phyloP scores from a whole-genome alignment of 2,888 invertebrate species.

The Pantelozetes paolii region DNA sequence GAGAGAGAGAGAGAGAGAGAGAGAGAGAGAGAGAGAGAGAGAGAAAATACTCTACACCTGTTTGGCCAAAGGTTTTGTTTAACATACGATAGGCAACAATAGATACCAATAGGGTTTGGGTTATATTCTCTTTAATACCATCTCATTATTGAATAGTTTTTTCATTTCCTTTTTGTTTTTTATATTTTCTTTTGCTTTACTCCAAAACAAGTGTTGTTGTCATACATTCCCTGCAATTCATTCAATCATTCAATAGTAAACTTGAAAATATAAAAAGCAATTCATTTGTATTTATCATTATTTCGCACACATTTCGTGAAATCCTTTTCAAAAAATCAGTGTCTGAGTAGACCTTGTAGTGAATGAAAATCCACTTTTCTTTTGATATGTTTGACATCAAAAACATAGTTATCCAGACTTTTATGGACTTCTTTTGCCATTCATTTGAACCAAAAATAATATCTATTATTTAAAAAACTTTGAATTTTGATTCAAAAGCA shows the following conservation, averaged over 20 bases:
- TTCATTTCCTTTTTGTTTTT: not conserved
- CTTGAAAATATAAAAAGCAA: not conserved
- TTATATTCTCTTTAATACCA: not conserved
- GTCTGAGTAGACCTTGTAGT: not conserved
- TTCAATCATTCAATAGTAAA: not conserved
- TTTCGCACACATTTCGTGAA: not conserved
- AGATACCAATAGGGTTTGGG: conserved; percentile 1
- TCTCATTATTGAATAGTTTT: not conserved
- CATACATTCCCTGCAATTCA: not conserved
- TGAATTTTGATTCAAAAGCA: not conserved
- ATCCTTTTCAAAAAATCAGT: not conserved
- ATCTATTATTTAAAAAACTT: not conserved
- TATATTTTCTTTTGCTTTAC: not conserved
- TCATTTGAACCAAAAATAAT: not conserved
- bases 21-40: too few relatives aligned
- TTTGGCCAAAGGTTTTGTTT: conserved; percentile 1
- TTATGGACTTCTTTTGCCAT: not conserved
- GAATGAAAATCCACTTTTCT: not conserved
- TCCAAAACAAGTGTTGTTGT: not conserved
- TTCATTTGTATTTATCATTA: not conserved
- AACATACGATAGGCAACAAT: conserved; percentile 11
- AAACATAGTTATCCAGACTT: not conserved
- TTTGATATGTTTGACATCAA: conserved; percentile 19
- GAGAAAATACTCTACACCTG: not conserved
- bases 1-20: too few relatives aligned